Evolutionary conservation across 2,113 vertebrate species (phyloP), one percentile per base, ranked within the genome.

Genomic region (Neodontobutis hainanensis): DNA sequence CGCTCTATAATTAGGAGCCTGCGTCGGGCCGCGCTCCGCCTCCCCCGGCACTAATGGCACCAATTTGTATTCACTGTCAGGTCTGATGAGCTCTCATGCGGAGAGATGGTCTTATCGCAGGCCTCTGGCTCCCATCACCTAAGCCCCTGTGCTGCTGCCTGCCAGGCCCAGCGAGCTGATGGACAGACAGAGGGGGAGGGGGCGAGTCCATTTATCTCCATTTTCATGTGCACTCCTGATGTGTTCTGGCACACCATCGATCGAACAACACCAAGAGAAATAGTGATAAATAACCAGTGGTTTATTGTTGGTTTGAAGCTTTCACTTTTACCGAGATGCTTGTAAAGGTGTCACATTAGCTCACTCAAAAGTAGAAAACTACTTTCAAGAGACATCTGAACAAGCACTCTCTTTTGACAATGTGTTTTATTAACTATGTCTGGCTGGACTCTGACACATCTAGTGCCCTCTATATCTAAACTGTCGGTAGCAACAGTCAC

Each of bases 1-100:
- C 38, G 5, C 76, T 84, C 87, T 87, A 90, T 89, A 89, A 92
- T 91, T 90, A 88, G 85, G 65, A 80, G 57, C 62, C 76, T 63
- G 77, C 68, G 65, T 67, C 62, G 9, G 32, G 59, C 72, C 66
- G 69, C 52, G 6, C 44, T 70, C 68, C 67, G 53, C 64, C 59
- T 51, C 55, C 61, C 36, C 47, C 57, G 46, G 19, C 68, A 15
- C 84, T 88, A 91, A 90, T 87, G 85, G 84, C 77, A 90, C 61
- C 86, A 88, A 88, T 91, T 90, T 92, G 88, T 90, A 89, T 89
- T 87, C 82, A 81, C 79, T 90, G 85, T 91, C 86, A 90, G 83
- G 79, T 84, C 77, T 69, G 85, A 87, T 88, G 83, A 84, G 81
- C 87, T 87, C 77, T 91, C 85, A 90, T 80, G 86, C 75, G 42